These are phyloP conservation scores for Brotula barbata DNA, from an alignment of 2,797 vertebrate genomes.

Conservation along the genomic window DNA sequence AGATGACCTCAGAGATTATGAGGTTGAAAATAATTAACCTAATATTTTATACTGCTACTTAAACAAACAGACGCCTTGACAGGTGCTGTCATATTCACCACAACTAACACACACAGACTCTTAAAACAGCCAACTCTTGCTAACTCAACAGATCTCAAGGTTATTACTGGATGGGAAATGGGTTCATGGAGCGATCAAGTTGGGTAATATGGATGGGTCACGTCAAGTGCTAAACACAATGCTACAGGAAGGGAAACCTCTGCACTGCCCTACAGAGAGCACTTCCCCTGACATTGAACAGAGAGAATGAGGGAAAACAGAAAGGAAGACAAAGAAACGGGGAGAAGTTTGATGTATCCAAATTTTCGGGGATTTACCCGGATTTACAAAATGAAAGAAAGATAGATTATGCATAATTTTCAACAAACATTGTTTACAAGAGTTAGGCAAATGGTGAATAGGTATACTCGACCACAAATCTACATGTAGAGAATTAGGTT, in stretches of 20 bases:
- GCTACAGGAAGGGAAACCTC: constrained; percentile 59
- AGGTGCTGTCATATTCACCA: background rate
- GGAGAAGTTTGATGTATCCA: no score
- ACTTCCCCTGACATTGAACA: constrained; percentile 51
- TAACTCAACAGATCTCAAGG: constrained; percentile 64
- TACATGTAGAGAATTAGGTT: no score
- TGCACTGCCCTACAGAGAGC: constrained; percentile 15
- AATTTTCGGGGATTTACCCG: no score
- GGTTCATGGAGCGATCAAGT: constrained; percentile 31
- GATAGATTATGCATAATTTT: no score
- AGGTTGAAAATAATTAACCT: constrained; percentile 28
- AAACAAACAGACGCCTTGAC: constrained; percentile 54
- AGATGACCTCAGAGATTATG: no score
- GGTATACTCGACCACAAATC: no score
- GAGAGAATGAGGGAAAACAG: background rate
- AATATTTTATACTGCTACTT: constrained; percentile 15
- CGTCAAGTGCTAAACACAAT: constrained; percentile 65
- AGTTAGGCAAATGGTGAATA: no score
- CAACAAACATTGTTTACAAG: no score
- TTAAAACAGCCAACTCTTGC: constrained; percentile 43
- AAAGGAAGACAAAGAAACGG: no score
- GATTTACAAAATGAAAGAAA: no score
- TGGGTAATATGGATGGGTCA: constrained; percentile 40
- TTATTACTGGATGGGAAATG: constrained; percentile 48
- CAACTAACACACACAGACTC: constrained; percentile 3